A percentile compares a stretch with the other conserved stretches of the same genome.
Conservation (phyloP, 1,140 invertebrate genomes). For the Acromyrmex echinatior region DNA sequence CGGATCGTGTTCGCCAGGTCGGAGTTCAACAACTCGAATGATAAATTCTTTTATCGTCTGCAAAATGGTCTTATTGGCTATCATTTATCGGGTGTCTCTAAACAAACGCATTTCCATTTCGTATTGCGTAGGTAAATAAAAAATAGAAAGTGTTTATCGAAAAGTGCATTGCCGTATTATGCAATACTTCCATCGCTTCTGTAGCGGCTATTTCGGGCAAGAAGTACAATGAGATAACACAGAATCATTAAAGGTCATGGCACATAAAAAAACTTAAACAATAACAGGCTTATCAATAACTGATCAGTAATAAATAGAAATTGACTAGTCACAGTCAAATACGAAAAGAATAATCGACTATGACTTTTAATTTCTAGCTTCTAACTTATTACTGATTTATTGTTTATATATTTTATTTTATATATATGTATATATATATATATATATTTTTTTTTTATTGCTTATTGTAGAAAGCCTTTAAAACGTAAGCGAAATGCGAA, state of each 20-base stretch:
- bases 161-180: background rate
- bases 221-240: background rate
- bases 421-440: no score
- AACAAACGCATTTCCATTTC: background rate
- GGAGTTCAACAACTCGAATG: conserved; percentile 62
- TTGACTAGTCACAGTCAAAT: no score
- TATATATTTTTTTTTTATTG: no score
- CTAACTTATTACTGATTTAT: no score
- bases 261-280: no score
- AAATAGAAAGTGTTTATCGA: background rate
- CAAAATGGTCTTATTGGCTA: conserved; percentile 6
- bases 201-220: background rate
- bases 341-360: no score
- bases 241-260: background rate
- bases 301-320: no score
- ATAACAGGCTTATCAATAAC: no score
- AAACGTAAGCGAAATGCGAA: no score
- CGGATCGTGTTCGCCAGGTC: conserved; percentile 22
- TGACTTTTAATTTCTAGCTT: no score
- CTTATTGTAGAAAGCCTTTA: no score
- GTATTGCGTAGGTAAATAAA: background rate
- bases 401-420: no score
- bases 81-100: background rate
- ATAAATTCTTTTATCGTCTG: conserved; percentile 39
- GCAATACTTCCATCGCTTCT: background rate